Evolutionary conservation across 2,888 invertebrate genomes (phyloP).

Genomic region (Drosophila greeni): DNA sequence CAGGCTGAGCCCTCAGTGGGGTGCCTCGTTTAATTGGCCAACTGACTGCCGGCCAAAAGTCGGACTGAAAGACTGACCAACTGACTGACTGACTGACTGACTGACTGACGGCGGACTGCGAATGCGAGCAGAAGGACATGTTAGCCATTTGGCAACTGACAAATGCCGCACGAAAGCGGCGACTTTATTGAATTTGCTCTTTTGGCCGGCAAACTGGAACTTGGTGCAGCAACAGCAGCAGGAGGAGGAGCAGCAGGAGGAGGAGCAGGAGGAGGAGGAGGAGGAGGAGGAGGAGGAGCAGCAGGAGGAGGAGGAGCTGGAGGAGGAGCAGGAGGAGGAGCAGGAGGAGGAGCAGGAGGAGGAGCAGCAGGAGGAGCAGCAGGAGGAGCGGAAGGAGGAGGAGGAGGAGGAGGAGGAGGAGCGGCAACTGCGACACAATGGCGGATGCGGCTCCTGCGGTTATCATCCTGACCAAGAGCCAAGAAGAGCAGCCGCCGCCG

Average conservation of each 20-base stretch:
- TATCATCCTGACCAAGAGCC: conserved; percentile 33
- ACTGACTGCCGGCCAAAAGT: conserved; percentile 40
- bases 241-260: neutral
- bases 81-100: neutral
- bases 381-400: too few relatives aligned
- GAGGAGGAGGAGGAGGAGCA: neutral
- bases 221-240: conserved; percentile 10
- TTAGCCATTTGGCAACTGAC: conserved; percentile 48
- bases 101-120: conserved; percentile 3
- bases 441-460: conserved; percentile 41
- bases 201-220: conserved; percentile 27
- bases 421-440: conserved; percentile 32
- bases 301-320: neutral
- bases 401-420: neutral
- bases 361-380: conserved; percentile 1
- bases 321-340: neutral
- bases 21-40: conserved; percentile 66
- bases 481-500: conserved; percentile 11
- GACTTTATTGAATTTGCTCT: conserved; percentile 48
- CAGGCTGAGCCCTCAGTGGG: conserved; percentile 50
- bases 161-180: conserved; percentile 44
- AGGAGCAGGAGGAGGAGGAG: neutral
- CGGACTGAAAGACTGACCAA: neutral
- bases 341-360: conserved; percentile 1
- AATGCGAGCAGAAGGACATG: conserved; percentile 34